Percentiles rank a stretch among this genome's conserved stretches.
Conservation (phyloP, 2,113 vertebrate species). For the Dromiciops gliroides region DNA sequence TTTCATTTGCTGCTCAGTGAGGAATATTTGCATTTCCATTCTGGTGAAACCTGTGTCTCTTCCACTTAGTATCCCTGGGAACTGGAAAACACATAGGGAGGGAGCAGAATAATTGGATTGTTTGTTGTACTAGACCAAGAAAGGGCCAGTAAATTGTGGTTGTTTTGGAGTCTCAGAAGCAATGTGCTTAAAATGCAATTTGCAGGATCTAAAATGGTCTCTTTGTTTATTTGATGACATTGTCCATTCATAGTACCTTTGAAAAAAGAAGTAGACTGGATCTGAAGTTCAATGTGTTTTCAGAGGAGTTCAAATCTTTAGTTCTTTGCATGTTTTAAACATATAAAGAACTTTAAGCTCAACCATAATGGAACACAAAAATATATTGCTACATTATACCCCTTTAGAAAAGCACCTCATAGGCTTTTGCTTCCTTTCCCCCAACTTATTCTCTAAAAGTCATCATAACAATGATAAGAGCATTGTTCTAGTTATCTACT, state of each 20-base stretch:
- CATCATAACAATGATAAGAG: not conserved
- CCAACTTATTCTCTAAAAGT: not conserved
- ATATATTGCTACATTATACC: not conserved
- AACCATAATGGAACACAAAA: not conserved
- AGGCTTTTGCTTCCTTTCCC: not conserved
- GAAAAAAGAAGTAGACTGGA: slow-evolving; percentile 44
- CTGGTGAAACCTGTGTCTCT: slow-evolving; percentile 14
- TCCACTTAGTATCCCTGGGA: slow-evolving; percentile 34
- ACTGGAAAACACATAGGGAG: not conserved
- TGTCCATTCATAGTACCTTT: not conserved
- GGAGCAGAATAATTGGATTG: slow-evolving; percentile 53
- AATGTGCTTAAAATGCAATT: slow-evolving; percentile 48
- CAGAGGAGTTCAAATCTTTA: not conserved
- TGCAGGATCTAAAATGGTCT: slow-evolving; percentile 22
- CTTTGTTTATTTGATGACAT: slow-evolving; percentile 32
- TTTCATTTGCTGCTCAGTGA: slow-evolving; percentile 63
- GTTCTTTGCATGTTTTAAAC: not conserved
- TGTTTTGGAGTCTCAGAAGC: slow-evolving; percentile 57
- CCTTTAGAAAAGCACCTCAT: not conserved
- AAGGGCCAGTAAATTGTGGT: slow-evolving; percentile 57
- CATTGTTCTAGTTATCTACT: not conserved
- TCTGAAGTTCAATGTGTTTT: not conserved
- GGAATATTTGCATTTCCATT: slow-evolving; percentile 74
- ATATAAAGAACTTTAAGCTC: not conserved
- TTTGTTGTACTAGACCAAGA: slow-evolving; percentile 43